phyloP scores from a whole-genome alignment of 1,140 invertebrate genomes.

The Drosophila kikkawai region DNA sequence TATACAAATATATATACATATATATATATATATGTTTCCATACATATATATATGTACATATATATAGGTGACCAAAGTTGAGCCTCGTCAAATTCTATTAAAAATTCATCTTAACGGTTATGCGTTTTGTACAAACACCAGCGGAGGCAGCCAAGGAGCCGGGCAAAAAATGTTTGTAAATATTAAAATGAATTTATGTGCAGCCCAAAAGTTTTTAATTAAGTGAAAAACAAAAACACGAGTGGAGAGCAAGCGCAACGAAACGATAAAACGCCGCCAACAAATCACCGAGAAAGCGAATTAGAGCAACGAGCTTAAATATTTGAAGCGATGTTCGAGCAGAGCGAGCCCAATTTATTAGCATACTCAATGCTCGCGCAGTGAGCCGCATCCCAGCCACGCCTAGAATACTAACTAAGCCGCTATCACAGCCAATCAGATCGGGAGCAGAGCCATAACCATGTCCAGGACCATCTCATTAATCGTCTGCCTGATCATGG shows the following conservation, averaged over 20 bases:
- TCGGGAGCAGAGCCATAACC: conserved; percentile 32
- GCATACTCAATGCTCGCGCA: conserved; percentile 56
- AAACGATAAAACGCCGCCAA: conserved; percentile 27
- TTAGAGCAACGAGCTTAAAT: conserved; percentile 39
- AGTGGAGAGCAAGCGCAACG: conserved; percentile 20
- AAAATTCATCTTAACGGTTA: conserved; percentile 81
- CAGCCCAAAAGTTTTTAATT: conserved; percentile 78
- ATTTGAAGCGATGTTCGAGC: conserved; percentile 67
- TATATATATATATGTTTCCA: conserved; percentile 11
- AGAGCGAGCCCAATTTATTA: conserved; percentile 66
- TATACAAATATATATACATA: conserved; percentile 1
- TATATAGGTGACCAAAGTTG: conserved; percentile 34
- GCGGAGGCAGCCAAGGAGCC: conserved; percentile 27
- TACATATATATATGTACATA: neutral
- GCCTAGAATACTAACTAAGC: conserved; percentile 27
- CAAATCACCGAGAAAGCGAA: conserved; percentile 30
- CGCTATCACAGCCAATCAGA: conserved; percentile 20
- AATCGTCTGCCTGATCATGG: conserved; percentile 57
- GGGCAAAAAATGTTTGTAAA: conserved; percentile 74
- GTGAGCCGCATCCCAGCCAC: conserved; percentile 28
- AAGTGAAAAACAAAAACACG: conserved; percentile 74
- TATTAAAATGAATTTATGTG: conserved; percentile 83
- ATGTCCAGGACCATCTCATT: conserved; percentile 32
- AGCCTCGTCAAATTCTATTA: conserved; percentile 76
- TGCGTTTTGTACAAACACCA: conserved; percentile 67